A percentile compares a stretch with the other conserved stretches of the same genome.
These are phyloP conservation scores for Athene cunicularia DNA, from an alignment of 2,113 vertebrate genomes.

Conservation along the genomic window DNA sequence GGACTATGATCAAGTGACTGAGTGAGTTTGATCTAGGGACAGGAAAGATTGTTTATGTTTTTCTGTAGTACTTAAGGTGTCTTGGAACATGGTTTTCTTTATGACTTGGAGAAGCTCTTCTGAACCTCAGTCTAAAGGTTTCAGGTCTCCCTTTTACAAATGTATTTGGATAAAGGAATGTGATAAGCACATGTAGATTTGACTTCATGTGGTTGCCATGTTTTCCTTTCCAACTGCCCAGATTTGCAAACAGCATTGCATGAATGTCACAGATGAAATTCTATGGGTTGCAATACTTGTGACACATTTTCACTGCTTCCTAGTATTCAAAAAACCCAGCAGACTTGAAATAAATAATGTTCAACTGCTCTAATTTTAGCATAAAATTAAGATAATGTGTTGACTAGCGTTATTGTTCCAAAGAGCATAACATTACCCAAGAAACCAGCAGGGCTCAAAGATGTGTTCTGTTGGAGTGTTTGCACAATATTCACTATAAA, in stretches of 20 bases:
- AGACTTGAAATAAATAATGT: background rate
- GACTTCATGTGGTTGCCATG: background rate
- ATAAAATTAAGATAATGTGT: background rate
- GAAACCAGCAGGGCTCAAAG: background rate
- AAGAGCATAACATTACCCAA: background rate
- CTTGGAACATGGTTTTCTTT: background rate
- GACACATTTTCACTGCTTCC: background rate
- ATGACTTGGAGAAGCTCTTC: background rate
- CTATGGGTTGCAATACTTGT: background rate
- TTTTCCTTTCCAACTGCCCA: background rate
- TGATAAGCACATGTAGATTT: background rate
- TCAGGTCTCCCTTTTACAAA: background rate
- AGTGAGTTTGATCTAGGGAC: background rate
- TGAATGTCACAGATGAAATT: background rate
- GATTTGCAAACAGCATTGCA: background rate
- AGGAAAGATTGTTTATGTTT: background rate
- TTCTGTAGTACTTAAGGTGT: accelerated
- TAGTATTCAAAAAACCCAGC: background rate
- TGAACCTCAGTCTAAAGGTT: background rate
- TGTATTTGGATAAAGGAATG: background rate
- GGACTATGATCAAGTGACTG: too few species aligned
- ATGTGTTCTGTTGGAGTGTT: background rate
- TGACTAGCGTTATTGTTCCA: background rate
- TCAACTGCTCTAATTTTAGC: constrained; percentile 21
- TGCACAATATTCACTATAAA: background rate